These are phyloP conservation scores for Anarrhichthys ocellatus DNA, from an alignment of 2,113 vertebrate genomes.

Conservation along the genomic window DNA sequence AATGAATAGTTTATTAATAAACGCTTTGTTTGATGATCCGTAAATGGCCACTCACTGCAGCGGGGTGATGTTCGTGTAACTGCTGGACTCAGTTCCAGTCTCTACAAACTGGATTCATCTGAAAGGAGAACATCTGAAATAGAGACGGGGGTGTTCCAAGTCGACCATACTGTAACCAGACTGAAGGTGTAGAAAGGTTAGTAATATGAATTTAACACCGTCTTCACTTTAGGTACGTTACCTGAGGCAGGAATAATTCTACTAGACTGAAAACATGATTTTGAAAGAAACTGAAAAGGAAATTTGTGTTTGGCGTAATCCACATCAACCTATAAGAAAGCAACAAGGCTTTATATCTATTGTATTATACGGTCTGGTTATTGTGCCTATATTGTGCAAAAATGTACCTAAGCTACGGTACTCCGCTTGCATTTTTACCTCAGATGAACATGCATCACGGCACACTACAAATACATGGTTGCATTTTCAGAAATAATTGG, in stretches of 20 bases:
- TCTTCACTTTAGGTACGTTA: background rate
- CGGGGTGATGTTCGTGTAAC: background rate
- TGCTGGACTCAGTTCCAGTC: conserved; percentile 58
- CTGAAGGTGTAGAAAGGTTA: background rate
- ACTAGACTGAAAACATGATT: background rate
- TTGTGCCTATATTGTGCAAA: background rate
- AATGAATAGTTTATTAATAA: background rate
- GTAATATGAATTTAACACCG: background rate
- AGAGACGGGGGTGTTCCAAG: background rate
- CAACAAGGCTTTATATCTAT: background rate
- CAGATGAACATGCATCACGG: background rate
- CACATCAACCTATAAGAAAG: background rate
- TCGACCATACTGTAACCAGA: background rate
- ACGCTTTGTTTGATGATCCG: conserved; percentile 6
- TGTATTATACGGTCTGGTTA: background rate
- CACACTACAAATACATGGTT: background rate
- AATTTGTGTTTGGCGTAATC: background rate
- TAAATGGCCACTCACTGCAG: background rate
- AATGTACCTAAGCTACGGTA: background rate
- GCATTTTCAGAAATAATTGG: background rate
- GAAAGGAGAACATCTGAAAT: conserved; percentile 67
- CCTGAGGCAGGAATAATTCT: background rate
- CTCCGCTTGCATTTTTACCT: background rate
- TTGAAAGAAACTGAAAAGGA: background rate
- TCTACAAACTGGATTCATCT: conserved; percentile 79